Evolutionary conservation across 2,113 vertebrate genomes (phyloP).

Genomic region (Lethenteron reissneri): DNA sequence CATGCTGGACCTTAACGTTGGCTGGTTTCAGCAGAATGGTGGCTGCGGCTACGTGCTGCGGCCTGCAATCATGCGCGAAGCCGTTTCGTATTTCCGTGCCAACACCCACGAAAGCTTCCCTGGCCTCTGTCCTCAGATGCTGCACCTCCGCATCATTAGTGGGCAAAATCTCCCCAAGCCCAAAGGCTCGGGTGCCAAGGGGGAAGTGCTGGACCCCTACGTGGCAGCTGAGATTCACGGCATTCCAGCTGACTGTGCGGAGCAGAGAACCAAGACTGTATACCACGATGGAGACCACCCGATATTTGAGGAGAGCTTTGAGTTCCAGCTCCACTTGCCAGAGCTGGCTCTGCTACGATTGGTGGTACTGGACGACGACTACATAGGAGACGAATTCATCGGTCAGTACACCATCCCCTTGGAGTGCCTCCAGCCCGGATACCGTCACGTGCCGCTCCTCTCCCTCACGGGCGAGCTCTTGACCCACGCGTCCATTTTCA

Average conservation of each 20-base stretch:
- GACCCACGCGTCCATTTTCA: conserved; percentile 64
- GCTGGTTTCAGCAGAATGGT: conserved; percentile 76
- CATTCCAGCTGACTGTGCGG: conserved; percentile 69
- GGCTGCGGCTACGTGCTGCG: conserved; percentile 73
- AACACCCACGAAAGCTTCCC: conserved; percentile 81
- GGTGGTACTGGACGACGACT: conserved; percentile 81
- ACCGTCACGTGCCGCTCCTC: conserved; percentile 66
- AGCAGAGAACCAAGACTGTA: conserved; percentile 78
- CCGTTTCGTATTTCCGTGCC: conserved; percentile 86
- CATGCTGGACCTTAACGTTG: conserved; percentile 81
- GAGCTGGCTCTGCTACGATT: conserved; percentile 85
- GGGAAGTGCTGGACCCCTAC: conserved; percentile 89
- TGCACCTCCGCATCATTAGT: conserved; percentile 84
- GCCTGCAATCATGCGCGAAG: conserved; percentile 71
- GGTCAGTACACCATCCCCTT: conserved; percentile 76
- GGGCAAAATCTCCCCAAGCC: conserved; percentile 92
- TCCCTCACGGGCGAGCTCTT: conserved; percentile 59
- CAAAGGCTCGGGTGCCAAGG: conserved; percentile 79
- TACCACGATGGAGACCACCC: conserved; percentile 86
- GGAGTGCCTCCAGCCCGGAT: conserved; percentile 79
- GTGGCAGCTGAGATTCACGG: conserved; percentile 88
- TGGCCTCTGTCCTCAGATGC: conserved; percentile 60
- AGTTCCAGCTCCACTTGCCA: conserved; percentile 83
- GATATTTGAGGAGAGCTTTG: conserved; percentile 89
- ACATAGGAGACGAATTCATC: conserved; percentile 94